Base-by-base conservation (phyloP, 2,113 vertebrate species). In the Aegotheles bennettii region DNA sequence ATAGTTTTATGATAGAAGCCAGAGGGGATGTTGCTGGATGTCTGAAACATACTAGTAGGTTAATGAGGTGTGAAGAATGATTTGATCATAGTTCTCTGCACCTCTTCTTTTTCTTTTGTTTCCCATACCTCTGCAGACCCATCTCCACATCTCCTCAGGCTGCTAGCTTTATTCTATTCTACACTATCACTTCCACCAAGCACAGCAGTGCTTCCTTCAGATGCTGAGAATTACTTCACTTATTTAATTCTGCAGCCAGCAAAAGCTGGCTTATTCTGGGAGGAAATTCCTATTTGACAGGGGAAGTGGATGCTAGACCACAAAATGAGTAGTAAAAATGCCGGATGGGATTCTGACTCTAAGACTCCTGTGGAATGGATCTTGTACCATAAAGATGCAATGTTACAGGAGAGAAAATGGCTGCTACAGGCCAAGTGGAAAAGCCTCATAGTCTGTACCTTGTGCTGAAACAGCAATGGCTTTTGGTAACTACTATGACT, bases 341-440 rank as follows among this genome's bases (percentile, higher is more conserved):
- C 23, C 4, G 1, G 38, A n/a, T 73, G n/a, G 47, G 42, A 75
- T 67, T 77, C 31, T 75, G 70, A 5, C 70, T 51, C 5, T 64
- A 11, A 57, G 33, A 63, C 11, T 40, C 7, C 20, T 28, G 31
- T n/a, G 40, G n/a, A 67, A 21, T 42, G 56, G 51, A 85, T 54
- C 21, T 61, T n/a, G 29, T 16, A 78, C 35, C 29, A 64, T 13
- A 47, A 79, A 75, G 29, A 38, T 54, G n/a, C 7, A 48, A 15
- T 0, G 0, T 33, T 65, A 54, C 26, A 53, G n/a, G 36, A 63
- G 8, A 74, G n/a, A 70, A 89, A 89, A 80, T 28, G 0, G 0
- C 28, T 70, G 18, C 33, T 57, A 12, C 40, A 33, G 26, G 35
- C 47, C 29, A 85, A 71, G 61, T 21, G 26, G 65, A 28, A 78